Evolutionary conservation across 2,797 vertebrate species (phyloP).

Genomic region (Buphagus erythrorhynchus): DNA sequence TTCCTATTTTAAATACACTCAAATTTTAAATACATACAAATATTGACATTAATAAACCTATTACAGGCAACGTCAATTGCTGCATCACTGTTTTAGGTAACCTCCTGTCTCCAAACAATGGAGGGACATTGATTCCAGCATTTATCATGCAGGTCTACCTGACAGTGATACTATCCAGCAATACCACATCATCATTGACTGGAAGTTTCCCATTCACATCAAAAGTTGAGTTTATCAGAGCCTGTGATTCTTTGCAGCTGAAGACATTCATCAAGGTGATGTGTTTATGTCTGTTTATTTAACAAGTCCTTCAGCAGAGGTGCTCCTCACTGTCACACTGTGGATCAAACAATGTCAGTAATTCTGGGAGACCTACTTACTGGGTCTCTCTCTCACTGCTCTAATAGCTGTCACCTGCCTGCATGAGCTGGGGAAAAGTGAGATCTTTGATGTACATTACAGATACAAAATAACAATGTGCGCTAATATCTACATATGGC

Average conservation of each 20-base stretch:
- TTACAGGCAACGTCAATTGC: rapidly evolving
- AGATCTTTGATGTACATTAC: neutral
- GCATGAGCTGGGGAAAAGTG: neutral
- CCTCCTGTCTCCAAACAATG: neutral
- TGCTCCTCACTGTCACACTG: neutral
- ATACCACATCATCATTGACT: neutral
- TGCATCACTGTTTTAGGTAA: neutral
- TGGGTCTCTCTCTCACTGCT: neutral
- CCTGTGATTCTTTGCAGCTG: neutral
- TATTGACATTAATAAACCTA: neutral
- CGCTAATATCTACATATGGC: neutral
- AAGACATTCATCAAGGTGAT: neutral
- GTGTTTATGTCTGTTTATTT: neutral
- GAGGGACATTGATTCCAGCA: neutral
- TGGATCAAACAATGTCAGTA: neutral
- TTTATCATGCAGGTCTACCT: neutral
- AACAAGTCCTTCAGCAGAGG: neutral
- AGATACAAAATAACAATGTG: neutral
- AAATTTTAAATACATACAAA: neutral
- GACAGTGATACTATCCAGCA: rapidly evolving
- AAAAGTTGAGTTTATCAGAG: neutral
- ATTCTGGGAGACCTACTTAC: neutral
- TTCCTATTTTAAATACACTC: neutral
- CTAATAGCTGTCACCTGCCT: neutral
- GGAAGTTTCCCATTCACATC: neutral